Conservation (phyloP, 2,797 vertebrate species). For the Spinibarbus caldwelli region DNA sequence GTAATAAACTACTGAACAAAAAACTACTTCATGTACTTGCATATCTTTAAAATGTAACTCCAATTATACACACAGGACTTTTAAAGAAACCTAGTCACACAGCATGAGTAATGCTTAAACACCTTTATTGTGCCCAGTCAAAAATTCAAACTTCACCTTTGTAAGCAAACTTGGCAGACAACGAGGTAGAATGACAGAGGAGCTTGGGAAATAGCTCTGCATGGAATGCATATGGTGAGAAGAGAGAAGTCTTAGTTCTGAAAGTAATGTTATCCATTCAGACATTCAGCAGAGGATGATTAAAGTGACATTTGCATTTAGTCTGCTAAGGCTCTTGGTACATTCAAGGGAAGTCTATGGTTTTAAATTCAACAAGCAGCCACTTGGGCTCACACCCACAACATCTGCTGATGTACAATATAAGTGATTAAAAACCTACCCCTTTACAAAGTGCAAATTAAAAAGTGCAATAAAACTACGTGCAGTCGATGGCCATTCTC, state of each 20-base stretch:
- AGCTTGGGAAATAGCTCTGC: constrained; percentile 90
- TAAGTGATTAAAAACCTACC: constrained; percentile 98
- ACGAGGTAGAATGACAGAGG: constrained; percentile 99
- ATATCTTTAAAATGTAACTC: no score
- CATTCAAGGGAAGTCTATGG: constrained; percentile 82
- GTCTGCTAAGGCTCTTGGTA: constrained; percentile 88
- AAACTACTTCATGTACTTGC: no score
- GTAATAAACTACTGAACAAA: no score
- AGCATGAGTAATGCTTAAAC: constrained; percentile 89
- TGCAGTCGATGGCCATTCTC: constrained; percentile 84
- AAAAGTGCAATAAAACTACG: constrained; percentile 98
- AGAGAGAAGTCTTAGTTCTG: constrained; percentile 56
- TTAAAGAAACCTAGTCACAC: not conserved
- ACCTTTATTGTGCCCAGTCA: constrained; percentile 99
- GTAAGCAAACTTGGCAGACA: constrained; percentile 95
- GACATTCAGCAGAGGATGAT: constrained; percentile 66
- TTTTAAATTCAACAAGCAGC: constrained; percentile 85
- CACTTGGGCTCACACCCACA: constrained; percentile 76
- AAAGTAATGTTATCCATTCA: constrained; percentile 31
- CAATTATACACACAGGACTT: not conserved
- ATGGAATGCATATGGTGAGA: constrained; percentile 77
- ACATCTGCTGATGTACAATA: constrained; percentile 87
- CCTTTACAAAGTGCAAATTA: constrained; percentile 96
- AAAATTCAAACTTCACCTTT: constrained; percentile 94
- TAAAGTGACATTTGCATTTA: constrained; percentile 71